phyloP scores from a whole-genome alignment of 30 jellyfish, hydroid and myxozoan species.

The Hydractinia symbiolongicarpus region DNA sequence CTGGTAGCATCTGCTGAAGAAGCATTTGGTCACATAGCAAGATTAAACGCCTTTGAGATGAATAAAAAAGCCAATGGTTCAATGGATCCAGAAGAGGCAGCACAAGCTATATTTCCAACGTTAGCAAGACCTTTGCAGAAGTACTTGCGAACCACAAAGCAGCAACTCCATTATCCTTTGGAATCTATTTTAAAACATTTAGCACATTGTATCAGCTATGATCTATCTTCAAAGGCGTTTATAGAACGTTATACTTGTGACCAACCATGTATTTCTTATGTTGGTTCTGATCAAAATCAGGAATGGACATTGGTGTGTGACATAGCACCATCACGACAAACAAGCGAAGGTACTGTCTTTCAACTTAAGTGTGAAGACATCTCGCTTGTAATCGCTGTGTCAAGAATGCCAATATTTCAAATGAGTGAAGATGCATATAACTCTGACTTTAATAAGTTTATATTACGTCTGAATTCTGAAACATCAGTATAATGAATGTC shows the following conservation, averaged over 20 bases:
- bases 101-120: conserved; percentile 96
- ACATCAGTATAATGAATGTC: conserved; percentile 61
- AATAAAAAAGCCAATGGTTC: conserved; percentile 75
- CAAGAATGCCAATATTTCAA: conserved; percentile 67
- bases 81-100: conserved; percentile 98
- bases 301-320: conserved; percentile 84
- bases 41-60: conserved; percentile 47
- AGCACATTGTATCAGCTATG: conserved; percentile 86
- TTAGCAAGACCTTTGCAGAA: conserved; percentile 94
- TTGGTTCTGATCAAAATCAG: conserved; percentile 55
- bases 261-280: conserved; percentile 79
- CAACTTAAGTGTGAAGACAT: conserved; percentile 61
- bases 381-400: conserved; percentile 71
- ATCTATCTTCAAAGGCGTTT: conserved; percentile 90
- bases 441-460: conserved; percentile 63
- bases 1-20: conserved; percentile 88
- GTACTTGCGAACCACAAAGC: conserved; percentile 91
- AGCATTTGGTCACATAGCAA: conserved; percentile 94
- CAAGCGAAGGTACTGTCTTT: conserved; percentile 76
- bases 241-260: conserved; percentile 71
- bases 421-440: conserved; percentile 68
- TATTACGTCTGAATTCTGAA: conserved; percentile 88
- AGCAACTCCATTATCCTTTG: conserved; percentile 88
- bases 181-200: conserved; percentile 88
- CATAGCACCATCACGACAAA: conserved; percentile 64